Conservation (phyloP, 2,888 invertebrate genomes). For the Andrena trimmerana region DNA sequence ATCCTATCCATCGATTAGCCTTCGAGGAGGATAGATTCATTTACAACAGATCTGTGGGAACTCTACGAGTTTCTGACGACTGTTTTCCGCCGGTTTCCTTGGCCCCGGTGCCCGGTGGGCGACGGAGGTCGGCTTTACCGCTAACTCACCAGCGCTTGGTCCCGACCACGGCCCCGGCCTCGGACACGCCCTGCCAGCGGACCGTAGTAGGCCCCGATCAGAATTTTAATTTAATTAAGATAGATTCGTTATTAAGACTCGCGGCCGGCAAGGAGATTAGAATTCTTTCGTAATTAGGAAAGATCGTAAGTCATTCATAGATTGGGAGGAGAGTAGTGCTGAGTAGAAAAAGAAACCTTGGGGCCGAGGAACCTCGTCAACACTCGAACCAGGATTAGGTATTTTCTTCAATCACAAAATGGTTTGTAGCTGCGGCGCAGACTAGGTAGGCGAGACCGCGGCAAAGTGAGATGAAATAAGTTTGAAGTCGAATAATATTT, state of each 20-base stretch:
- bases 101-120: background rate
- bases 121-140: conserved; percentile 32
- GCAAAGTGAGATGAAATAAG: too few relatives aligned
- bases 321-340: conserved; percentile 26
- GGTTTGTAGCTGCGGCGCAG: background rate
- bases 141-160: conserved; percentile 40
- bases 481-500: too few relatives aligned
- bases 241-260: conserved; percentile 78
- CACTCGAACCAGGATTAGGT: background rate
- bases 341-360: background rate
- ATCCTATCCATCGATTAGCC: conserved; percentile 46
- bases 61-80: conserved; percentile 41
- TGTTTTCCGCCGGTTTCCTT: conserved; percentile 12
- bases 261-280: conserved; percentile 66
- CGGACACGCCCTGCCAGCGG: conserved; percentile 73
- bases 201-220: conserved; percentile 63
- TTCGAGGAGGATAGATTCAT: conserved; percentile 65
- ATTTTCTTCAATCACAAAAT: background rate
- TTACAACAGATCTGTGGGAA: conserved; percentile 53
- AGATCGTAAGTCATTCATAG: conserved; percentile 59
- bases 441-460: too few relatives aligned
- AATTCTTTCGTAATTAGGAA: conserved; percentile 61
- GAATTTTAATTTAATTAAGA: conserved; percentile 84
- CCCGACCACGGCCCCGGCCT: conserved; percentile 26
- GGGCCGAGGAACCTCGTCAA: conserved; percentile 9